Conservation (phyloP, 2,797 vertebrate species). For the Meda fulgida region DNA sequence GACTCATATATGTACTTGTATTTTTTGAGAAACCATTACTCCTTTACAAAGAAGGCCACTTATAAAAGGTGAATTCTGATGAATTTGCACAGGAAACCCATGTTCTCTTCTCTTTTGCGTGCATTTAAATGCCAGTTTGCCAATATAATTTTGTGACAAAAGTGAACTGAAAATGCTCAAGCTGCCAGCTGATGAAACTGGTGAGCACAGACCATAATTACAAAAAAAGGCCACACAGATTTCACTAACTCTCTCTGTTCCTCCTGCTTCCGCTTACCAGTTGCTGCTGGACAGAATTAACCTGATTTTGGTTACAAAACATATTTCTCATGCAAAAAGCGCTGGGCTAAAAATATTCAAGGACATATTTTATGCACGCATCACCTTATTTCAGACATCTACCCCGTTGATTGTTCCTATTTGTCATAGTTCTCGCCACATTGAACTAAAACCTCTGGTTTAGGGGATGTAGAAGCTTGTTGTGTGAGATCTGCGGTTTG, state of each 20-base stretch:
- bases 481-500: constrained; percentile 41
- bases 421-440: constrained; percentile 21
- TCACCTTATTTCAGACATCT: constrained; percentile 4
- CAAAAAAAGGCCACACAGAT: constrained; percentile 1
- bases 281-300: constrained; percentile 5
- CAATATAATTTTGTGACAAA: neutral
- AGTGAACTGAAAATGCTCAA: constrained; percentile 58
- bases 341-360: constrained; percentile 11
- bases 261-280: constrained; percentile 30
- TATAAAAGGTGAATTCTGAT: neutral
- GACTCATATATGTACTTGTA: neutral
- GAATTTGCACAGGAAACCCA: neutral
- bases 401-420: constrained; percentile 36
- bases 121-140: constrained; percentile 11
- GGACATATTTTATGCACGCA: constrained; percentile 45
- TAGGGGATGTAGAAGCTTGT: constrained; percentile 44
- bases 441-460: constrained; percentile 42
- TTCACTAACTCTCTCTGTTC: constrained; percentile 24
- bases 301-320: neutral
- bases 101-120: neutral
- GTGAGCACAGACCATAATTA: constrained; percentile 18
- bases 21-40: neutral
- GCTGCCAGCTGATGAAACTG: constrained; percentile 39
- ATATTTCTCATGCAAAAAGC: constrained; percentile 16
- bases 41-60: neutral